phyloP scores from a whole-genome alignment of 2,113 vertebrate genomes.

The Gymnogyps californianus region DNA sequence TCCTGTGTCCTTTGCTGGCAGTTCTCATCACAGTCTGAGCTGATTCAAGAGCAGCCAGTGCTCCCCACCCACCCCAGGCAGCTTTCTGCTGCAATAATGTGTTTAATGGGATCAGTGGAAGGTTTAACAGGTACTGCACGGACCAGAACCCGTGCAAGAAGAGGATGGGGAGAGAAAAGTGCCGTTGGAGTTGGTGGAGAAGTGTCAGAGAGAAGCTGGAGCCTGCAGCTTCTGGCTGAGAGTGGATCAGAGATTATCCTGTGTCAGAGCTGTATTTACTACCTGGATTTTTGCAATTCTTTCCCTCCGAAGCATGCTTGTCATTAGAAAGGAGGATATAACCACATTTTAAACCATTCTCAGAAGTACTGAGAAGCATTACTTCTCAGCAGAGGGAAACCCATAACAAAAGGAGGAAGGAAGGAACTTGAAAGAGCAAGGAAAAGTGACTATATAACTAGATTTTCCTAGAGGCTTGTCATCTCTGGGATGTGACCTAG shows the following conservation, averaged over 20 bases:
- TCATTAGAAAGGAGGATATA: neutral
- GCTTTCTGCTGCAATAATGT: neutral
- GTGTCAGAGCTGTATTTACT: neutral
- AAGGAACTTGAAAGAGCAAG: neutral
- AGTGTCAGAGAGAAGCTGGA: neutral
- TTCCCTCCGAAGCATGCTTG: neutral
- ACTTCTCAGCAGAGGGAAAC: neutral
- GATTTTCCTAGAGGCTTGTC: conserved; percentile 3
- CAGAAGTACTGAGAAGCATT: neutral
- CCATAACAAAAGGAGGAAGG: conserved; percentile 32
- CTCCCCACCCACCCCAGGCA: neutral
- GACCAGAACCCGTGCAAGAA: neutral
- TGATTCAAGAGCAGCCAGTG: neutral
- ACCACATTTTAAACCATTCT: neutral
- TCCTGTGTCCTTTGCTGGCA: neutral
- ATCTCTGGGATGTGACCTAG: neutral
- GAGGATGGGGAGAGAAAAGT: neutral
- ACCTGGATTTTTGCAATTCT: neutral
- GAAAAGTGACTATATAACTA: neutral
- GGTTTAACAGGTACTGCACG: neutral
- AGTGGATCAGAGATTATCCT: neutral
- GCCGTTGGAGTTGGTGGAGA: neutral
- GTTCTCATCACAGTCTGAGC: neutral
- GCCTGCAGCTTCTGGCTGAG: neutral
- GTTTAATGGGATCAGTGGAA: neutral